phyloP scores from a whole-genome alignment of 2,888 invertebrate genomes.

The Corythucha ciliata region DNA sequence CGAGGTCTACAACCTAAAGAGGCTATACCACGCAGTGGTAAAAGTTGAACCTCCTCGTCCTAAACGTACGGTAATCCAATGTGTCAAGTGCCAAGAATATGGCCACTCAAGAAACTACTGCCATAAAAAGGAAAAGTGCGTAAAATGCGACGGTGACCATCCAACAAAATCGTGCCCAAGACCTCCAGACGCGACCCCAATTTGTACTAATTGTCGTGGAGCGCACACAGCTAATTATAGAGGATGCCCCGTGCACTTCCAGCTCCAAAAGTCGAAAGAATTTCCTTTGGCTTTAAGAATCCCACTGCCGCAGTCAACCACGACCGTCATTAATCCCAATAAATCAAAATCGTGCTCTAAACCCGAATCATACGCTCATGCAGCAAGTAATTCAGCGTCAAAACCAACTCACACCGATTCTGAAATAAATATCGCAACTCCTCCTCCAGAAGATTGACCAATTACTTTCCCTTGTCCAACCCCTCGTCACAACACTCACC shows the following conservation, averaged over 20 bases:
- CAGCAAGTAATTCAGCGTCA: too few relatives aligned
- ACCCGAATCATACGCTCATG: too few relatives aligned
- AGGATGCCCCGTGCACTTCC: too few relatives aligned
- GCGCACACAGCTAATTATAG: conserved; percentile 2
- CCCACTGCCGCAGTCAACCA: too few relatives aligned
- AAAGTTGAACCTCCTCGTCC: conserved; percentile 7
- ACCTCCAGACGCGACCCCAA: background rate
- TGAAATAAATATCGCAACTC: too few relatives aligned
- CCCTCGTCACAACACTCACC: conserved; percentile 6
- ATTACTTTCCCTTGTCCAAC: conserved; percentile 12
- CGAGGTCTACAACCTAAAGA: background rate
- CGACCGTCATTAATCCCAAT: too few relatives aligned
- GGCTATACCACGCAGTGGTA: conserved; percentile 1
- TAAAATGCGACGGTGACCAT: conserved; percentile 1
- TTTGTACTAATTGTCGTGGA: background rate
- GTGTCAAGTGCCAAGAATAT: conserved; percentile 2
- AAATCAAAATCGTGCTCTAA: too few relatives aligned
- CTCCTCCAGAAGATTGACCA: too few relatives aligned
- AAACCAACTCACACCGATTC: too few relatives aligned
- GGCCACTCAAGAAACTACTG: conserved; percentile 3
- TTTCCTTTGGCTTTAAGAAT: too few relatives aligned
- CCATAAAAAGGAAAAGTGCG: background rate
- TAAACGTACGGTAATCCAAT: conserved; percentile 1
- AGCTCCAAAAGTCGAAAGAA: too few relatives aligned
- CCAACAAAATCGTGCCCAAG: background rate